Conservation (phyloP, 92 coral and sea anemone species). For the Desmophyllum pertusum region DNA sequence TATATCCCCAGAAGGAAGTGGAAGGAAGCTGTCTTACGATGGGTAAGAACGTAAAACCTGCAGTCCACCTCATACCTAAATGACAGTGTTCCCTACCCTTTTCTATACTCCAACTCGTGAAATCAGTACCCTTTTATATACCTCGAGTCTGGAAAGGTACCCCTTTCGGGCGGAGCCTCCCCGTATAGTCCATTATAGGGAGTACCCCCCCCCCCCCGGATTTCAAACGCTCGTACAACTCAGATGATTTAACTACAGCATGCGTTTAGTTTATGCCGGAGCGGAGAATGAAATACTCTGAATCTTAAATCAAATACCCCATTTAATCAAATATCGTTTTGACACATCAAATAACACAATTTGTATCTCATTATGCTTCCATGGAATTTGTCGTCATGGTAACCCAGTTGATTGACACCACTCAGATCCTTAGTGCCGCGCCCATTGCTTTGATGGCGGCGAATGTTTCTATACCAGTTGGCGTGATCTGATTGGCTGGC, state of each 20-base stretch:
- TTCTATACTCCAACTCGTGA: too few species aligned
- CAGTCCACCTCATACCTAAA: too few species aligned
- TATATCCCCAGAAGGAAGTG: too few species aligned
- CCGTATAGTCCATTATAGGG: too few species aligned
- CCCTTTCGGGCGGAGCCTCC: too few species aligned
- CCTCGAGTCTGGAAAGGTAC: too few species aligned
- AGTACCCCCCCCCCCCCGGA: too few species aligned
- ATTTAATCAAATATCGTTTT: background rate
- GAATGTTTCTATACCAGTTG: constrained; percentile 83
- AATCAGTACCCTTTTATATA: too few species aligned
- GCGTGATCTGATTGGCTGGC: constrained; percentile 86
- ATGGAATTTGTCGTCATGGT: background rate
- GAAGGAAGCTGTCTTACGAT: too few species aligned
- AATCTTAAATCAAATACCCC: background rate
- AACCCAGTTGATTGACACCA: constrained; percentile 5
- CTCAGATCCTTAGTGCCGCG: constrained; percentile 46
- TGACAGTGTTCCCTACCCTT: too few species aligned
- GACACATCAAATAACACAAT: background rate
- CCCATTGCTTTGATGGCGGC: constrained; percentile 86
- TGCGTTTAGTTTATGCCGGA: background rate
- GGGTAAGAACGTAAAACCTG: too few species aligned
- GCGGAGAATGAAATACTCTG: background rate
- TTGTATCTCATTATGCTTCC: background rate
- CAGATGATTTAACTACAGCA: background rate
- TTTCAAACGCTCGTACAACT: too few species aligned